Evolutionary conservation across 1,140 invertebrate genomes (phyloP), one percentile per base, ranked within the genome.

Genomic region (Marisa cornuarietis): DNA sequence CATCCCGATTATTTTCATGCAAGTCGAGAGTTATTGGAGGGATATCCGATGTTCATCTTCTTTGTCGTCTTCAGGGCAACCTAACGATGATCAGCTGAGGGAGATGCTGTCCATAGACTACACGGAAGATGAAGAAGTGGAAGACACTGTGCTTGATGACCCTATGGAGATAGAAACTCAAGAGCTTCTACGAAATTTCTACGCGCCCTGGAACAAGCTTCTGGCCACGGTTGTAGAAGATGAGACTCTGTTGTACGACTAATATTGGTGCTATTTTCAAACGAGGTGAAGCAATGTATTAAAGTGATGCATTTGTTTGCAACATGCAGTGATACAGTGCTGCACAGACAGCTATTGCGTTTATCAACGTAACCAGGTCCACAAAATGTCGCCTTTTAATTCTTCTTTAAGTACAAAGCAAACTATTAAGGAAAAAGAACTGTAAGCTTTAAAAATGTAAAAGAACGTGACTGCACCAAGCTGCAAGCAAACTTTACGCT

Each of bases 151-250:
- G 3, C 26, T 65, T 14, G 66, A 11, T 20, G 62, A 42, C 63
- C 26, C 68, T 1, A 79, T 79, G 66, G 51, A 71, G n/a, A 71
- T 42, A 9, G 68, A 72, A 22, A 79, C 66, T 8, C 42, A 54
- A 11, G 24, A 52, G n/a, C 68, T 58, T 20, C 58, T 79, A 62
- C 51, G 42, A 20, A 61, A 31, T 42, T 79, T 79, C 42, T 79
- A 79, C 61, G 18, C 24, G 26, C 78, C 51, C 4, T 79, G 31
- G 31, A 79, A 79, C 78, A 42, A 61, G 31, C 24, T 26, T 18
- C 61, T 79, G 22, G 66, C 78, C 16, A 58, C 68, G 31, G 65
- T 79, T n/a, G 24, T 79, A 72, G 24, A 51, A 13, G 78, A 79
- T 26, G 61, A 71, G 22, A 26, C 0, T 26, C 71, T 52, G 52